A percentile compares a stretch with the other conserved stretches of the same genome.
These are phyloP conservation scores for Copidosoma aretas DNA, from an alignment of 2,888 invertebrate genomes.

Conservation along the genomic window DNA sequence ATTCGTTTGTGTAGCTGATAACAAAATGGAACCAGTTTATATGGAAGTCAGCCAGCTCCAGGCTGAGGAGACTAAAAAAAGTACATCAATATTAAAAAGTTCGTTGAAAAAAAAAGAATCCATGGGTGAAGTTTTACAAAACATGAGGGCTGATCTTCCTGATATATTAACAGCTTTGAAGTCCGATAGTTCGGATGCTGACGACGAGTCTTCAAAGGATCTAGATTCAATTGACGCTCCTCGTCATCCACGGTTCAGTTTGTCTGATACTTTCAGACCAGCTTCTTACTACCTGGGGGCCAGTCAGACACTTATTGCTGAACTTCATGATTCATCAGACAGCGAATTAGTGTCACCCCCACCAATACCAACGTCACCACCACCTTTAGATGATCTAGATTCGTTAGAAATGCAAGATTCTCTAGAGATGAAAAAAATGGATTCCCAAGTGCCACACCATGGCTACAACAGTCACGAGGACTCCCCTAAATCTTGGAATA, in stretches of 20 bases:
- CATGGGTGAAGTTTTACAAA: conserved; percentile 50
- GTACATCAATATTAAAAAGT: conserved; percentile 44
- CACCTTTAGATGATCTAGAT: conserved; percentile 76
- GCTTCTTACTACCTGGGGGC: conserved; percentile 85
- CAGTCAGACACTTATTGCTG: conserved; percentile 69
- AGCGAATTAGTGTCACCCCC: conserved; percentile 82
- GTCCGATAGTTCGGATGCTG: conserved; percentile 80
- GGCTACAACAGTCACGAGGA: conserved; percentile 44
- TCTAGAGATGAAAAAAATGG: conserved; percentile 51
- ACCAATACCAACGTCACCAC: conserved; percentile 78
- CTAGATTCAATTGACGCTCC: conserved; percentile 72
- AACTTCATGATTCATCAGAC: conserved; percentile 81
- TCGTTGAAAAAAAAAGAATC: conserved; percentile 55
- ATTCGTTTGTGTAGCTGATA: conserved; percentile 72
- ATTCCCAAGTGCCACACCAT: conserved; percentile 62
- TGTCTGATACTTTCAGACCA: conserved; percentile 86
- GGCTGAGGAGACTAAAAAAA: conserved; percentile 46
- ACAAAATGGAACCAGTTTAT: conserved; percentile 80
- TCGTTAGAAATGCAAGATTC: conserved; percentile 64
- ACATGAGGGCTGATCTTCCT: conserved; percentile 65
- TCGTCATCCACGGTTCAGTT: conserved; percentile 79
- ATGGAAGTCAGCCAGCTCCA: conserved; percentile 74
- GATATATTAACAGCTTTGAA: conserved; percentile 69
- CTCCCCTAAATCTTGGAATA: conserved; percentile 54
- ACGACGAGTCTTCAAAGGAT: conserved; percentile 83